Base-by-base conservation (phyloP, 2,113 vertebrate species). In the Arvicanthis niloticus region DNA sequence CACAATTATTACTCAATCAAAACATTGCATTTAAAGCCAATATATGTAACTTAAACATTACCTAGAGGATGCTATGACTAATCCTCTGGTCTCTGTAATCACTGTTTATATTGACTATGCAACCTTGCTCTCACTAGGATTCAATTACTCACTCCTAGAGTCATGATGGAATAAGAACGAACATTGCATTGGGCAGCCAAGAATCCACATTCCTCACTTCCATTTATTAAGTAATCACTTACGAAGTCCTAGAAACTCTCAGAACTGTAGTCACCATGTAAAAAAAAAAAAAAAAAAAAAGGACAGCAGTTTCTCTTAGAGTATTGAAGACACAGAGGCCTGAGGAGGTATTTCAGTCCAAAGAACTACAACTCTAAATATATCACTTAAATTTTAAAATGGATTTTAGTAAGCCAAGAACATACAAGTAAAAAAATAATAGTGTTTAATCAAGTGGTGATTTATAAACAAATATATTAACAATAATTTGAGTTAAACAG, bases 301-400 rank as follows among this genome's bases (percentile, higher is more conserved):
- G 7, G 31, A 26, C 24, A 70, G 51, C 29, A 56, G 42, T 37
- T 95, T 53, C 65, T 77, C 0, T 85, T 45, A 89, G 29, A 68
- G 5, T 13, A 45, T 19, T 78, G 31, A 37, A 86, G 22, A 78
- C 89, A 9, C 26, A 84, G 42, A 75, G 48, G 8, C 67, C 80
- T 76, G 42, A 37, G 26, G 40, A 13, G 10, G 67, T 16, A n/a
- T 91, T 91, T 26, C 0, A 53, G 29, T 51, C 45, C 6, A 45
- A 77, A 73, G 1, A 91, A 2, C 1, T 48, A 6, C 1, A 78
- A 34, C 9, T 58, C 5, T 29, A 53, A 22, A 19, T 45, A n/a
- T 26, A 26, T 45, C 16, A 95, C 0, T 56, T 93, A 40, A 80
- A 94, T 89, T 68, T 92, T 40, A 93, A 92, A 85, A 19, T 65